These are phyloP conservation scores for Lordiphosa clarofinis DNA, from an alignment of 1,140 invertebrate genomes.

Conservation along the genomic window DNA sequence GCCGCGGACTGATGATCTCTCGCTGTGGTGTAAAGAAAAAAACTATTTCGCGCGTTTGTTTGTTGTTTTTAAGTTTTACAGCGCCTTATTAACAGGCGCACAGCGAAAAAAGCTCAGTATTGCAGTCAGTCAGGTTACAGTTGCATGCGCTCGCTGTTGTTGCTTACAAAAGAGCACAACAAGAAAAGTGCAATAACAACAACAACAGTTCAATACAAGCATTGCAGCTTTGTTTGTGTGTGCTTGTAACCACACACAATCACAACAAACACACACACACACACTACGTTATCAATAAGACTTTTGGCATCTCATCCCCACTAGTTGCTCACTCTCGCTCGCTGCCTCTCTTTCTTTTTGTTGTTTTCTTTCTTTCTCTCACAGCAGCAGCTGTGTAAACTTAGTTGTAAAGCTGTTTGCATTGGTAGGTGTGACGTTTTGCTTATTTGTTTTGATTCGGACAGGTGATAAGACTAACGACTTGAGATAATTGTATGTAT, in stretches of 20 bases:
- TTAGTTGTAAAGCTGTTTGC: conserved; percentile 4
- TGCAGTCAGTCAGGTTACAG: conserved; percentile 29
- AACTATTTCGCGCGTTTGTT: conserved; percentile 68
- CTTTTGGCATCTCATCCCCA: conserved; percentile 18
- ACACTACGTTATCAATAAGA: conserved; percentile 37
- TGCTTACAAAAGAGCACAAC: conserved; percentile 58
- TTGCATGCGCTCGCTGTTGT: conserved; percentile 41
- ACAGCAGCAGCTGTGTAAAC: conserved; percentile 6
- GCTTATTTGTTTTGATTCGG: conserved; percentile 1
- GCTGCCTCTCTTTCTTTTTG: conserved; percentile 1
- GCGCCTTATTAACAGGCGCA: conserved; percentile 73
- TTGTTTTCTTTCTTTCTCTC: conserved; percentile 12
- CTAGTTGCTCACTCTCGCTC: conserved; percentile 2
- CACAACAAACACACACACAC: conserved; percentile 11
- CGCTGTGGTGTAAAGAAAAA: conserved; percentile 31
- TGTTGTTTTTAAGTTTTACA: conserved; percentile 78
- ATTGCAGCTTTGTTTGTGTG: conserved; percentile 8
- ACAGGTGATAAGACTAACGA: not conserved
- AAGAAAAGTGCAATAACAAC: conserved; percentile 18
- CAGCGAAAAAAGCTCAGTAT: conserved; percentile 48
- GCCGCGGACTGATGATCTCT: conserved; percentile 6
- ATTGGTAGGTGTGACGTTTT: not conserved
- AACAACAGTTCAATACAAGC: conserved; percentile 55
- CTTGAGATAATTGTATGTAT: not conserved
- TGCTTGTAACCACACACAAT: conserved; percentile 48